Evolutionary conservation across 2,797 vertebrate genomes (phyloP).

Genomic region (Simalia tracyae): DNA sequence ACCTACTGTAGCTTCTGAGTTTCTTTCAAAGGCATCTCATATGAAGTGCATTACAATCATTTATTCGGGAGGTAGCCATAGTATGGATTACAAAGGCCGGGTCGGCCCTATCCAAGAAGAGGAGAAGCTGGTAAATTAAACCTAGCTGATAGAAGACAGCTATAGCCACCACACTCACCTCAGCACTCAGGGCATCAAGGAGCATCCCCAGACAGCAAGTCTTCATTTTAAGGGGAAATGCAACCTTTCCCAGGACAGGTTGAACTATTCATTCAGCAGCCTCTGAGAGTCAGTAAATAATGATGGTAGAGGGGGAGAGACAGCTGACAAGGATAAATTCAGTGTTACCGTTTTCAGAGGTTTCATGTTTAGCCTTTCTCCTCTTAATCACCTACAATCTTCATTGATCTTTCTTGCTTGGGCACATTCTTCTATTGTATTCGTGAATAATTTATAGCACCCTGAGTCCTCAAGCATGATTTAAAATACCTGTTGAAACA

Average conservation of each 20-base stretch:
- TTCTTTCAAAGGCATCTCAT: neutral
- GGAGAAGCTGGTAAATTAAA: neutral
- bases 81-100: neutral
- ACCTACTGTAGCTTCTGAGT: neutral
- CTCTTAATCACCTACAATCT: neutral
- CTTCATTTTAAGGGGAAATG: too few species aligned
- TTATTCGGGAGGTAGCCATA: neutral
- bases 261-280: conserved; percentile 3
- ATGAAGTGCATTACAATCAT: neutral
- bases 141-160: neutral
- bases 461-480: conserved; percentile 47
- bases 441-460: conserved; percentile 34
- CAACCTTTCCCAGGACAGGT: too few species aligned
- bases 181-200: too few species aligned
- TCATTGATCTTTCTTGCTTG: conserved; percentile 28
- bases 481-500: conserved; percentile 38
- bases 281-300: conserved; percentile 3
- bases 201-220: too few species aligned
- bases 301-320: neutral
- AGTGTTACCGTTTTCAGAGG: conserved; percentile 4
- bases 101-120: neutral
- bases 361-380: neutral
- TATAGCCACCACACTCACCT: neutral
- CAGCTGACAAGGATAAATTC: conserved; percentile 11
- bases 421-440: conserved; percentile 26